A percentile compares a stretch with the other conserved stretches of the same genome.
phyloP scores from a whole-genome alignment of 2,113 vertebrate species.

The Sardina pilchardus region DNA sequence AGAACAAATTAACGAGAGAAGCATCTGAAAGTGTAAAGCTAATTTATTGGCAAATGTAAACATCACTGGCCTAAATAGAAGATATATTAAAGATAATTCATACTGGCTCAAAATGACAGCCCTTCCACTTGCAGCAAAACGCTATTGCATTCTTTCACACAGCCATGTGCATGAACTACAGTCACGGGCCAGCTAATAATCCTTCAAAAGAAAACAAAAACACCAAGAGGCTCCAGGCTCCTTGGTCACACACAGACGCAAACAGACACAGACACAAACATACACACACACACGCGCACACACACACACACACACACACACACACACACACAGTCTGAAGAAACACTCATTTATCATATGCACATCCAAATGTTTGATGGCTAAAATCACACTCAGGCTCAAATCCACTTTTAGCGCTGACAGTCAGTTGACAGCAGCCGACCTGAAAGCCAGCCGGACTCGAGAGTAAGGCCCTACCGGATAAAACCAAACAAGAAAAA shows the following conservation, averaged over 20 bases:
- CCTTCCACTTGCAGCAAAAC: background rate
- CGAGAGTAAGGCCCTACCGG: background rate
- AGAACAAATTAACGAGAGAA: background rate
- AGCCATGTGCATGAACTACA: background rate
- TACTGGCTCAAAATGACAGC: slow-evolving; percentile 14
- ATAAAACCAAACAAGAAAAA: background rate
- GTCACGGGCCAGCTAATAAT: background rate
- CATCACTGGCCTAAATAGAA: slow-evolving; percentile 11
- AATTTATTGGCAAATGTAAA: slow-evolving; percentile 37
- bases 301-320: slow-evolving; percentile 20
- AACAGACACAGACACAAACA: background rate
- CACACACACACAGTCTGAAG: slow-evolving; percentile 19
- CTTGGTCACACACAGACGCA: background rate
- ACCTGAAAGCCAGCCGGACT: background rate
- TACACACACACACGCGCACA: background rate
- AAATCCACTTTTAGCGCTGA: background rate
- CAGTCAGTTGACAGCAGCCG: background rate
- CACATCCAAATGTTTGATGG: background rate
- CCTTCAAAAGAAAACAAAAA: slow-evolving; percentile 24
- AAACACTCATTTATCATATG: background rate
- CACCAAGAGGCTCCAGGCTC: slow-evolving; percentile 3
- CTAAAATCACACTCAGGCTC: background rate
- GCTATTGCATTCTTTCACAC: background rate
- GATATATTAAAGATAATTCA: slow-evolving; percentile 9
- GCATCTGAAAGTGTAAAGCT: slow-evolving; percentile 9